Percentiles rank a stretch among this genome's conserved stretches.
phyloP scores from a whole-genome alignment of 2,797 vertebrate genomes.

The Malacoctenus gilli region DNA sequence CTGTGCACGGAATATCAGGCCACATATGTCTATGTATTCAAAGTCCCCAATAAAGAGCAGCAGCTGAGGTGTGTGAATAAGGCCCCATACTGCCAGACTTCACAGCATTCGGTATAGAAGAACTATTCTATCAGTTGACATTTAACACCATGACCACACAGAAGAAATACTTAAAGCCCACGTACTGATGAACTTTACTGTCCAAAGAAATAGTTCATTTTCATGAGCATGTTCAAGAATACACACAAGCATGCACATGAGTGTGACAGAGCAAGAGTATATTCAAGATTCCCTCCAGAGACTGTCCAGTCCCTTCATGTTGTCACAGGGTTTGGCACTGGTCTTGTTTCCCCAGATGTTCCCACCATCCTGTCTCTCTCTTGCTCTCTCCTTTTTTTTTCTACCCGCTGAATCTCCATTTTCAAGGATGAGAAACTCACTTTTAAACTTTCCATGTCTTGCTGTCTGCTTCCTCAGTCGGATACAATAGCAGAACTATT shows the following conservation, averaged over 20 bases:
- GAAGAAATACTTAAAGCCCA: not conserved
- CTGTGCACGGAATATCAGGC: constrained; percentile 40
- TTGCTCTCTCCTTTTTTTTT: constrained; percentile 14
- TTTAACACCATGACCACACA: constrained; percentile 3
- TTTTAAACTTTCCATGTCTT: constrained; percentile 65
- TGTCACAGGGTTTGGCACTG: constrained; percentile 62
- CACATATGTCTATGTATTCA: constrained; percentile 30
- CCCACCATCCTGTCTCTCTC: constrained; percentile 57
- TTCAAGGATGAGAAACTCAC: constrained; percentile 57
- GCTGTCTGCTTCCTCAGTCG: constrained; percentile 46
- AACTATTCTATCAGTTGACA: no score
- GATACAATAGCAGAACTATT: constrained; percentile 22
- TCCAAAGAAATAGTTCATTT: no score
- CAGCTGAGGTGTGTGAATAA: constrained; percentile 25
- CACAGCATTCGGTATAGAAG: not conserved
- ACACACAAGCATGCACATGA: constrained; percentile 18
- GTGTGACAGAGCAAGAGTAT: constrained; percentile 23
- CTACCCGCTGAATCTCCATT: constrained; percentile 59
- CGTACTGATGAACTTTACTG: no score
- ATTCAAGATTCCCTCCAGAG: constrained; percentile 51
- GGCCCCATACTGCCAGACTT: constrained; percentile 7
- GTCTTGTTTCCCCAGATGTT: constrained; percentile 69
- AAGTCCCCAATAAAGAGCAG: constrained; percentile 35
- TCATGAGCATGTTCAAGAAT: not conserved
- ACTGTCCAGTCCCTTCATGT: constrained; percentile 60